A percentile compares a stretch with the other conserved stretches of the same genome.
These are phyloP conservation scores for Lagocephalus sceleratus DNA, from an alignment of 2,797 vertebrate genomes.

Conservation along the genomic window DNA sequence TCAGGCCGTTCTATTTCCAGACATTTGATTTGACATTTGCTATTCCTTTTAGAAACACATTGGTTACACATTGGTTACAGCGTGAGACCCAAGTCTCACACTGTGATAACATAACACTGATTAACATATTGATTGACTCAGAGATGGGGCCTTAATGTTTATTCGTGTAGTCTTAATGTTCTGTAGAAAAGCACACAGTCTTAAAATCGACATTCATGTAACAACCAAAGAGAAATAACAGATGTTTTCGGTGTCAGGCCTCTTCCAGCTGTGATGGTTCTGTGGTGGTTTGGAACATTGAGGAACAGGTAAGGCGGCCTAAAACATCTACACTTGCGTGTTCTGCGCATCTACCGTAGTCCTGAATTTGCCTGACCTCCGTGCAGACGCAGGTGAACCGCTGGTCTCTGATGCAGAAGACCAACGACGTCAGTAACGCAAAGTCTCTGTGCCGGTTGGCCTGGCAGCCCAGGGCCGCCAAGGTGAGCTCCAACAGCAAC, in stretches of 20 bases:
- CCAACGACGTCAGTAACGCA: slow-evolving; percentile 86
- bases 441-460: slow-evolving; percentile 90
- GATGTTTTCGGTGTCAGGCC: slow-evolving; percentile 69
- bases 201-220: too few species aligned
- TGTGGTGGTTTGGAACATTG: slow-evolving; percentile 89
- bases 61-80: too few species aligned
- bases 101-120: too few species aligned
- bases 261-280: slow-evolving; percentile 94
- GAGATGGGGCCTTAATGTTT: too few species aligned
- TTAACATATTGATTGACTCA: too few species aligned
- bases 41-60: too few species aligned
- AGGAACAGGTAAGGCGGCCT: slow-evolving; percentile 83
- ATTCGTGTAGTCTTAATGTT: too few species aligned
- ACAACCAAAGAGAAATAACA: not conserved
- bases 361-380: not conserved
- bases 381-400: slow-evolving; percentile 79
- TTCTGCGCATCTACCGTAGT: not conserved
- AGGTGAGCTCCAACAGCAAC: slow-evolving; percentile 65
- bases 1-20: not conserved
- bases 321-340: not conserved
- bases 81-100: too few species aligned
- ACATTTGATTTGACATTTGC: too few species aligned
- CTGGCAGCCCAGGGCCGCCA: slow-evolving; percentile 84
- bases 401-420: slow-evolving; percentile 87
- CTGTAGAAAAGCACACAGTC: too few species aligned